A percentile compares a stretch with the other conserved stretches of the same genome.
Evolutionary conservation across 2,797 vertebrate species (phyloP).

Genomic region (Peromyscus melanophrys): DNA sequence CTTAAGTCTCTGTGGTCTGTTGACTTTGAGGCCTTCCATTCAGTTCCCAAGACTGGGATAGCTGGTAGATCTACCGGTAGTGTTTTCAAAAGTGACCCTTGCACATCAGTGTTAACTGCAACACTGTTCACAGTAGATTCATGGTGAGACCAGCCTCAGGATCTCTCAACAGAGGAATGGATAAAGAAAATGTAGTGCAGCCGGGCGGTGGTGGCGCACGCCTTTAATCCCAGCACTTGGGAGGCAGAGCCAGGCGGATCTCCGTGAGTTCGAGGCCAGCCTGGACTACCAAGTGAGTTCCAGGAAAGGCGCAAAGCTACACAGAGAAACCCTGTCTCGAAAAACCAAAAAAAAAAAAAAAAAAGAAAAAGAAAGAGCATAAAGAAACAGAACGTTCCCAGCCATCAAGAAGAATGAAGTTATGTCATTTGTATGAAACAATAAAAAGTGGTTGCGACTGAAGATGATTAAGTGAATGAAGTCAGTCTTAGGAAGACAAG

Average conservation of each 20-base stretch:
- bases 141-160: neutral
- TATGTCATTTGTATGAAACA: neutral
- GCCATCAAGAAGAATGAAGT: neutral
- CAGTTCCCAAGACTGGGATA: neutral
- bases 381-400: neutral
- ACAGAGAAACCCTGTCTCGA: too few relatives aligned
- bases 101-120: neutral
- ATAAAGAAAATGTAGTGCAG: neutral
- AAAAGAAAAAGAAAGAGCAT: too few relatives aligned
- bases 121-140: neutral
- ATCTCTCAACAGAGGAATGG: neutral
- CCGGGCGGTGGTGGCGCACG: too few relatives aligned
- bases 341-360: too few relatives aligned
- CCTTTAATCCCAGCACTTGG: too few relatives aligned
- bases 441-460: neutral
- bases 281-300: too few relatives aligned
- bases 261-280: too few relatives aligned
- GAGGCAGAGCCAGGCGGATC: too few relatives aligned
- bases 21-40: neutral
- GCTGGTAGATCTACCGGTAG: neutral
- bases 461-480: neutral
- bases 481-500: neutral
- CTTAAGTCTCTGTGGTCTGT: neutral
- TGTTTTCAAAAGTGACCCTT: neutral
- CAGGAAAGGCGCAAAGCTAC: too few relatives aligned